phyloP scores from a whole-genome alignment of 2,797 vertebrate species.

The Enteromius fasciolatus region DNA sequence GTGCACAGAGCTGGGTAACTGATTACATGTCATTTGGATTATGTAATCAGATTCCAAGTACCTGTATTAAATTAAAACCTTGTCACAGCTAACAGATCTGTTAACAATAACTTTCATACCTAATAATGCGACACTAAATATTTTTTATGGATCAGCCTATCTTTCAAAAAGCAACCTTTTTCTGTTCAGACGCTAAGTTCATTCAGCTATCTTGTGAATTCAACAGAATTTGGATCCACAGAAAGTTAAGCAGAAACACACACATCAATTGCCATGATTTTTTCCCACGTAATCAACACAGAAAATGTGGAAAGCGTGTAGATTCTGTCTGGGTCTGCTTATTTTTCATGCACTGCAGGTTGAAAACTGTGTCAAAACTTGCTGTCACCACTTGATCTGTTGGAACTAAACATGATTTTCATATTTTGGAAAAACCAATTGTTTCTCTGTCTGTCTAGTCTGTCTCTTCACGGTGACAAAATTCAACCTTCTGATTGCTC shows the following conservation, averaged over 20 bases:
- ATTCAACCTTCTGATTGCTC: neutral
- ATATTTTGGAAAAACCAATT: neutral
- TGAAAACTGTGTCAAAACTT: neutral
- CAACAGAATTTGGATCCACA: neutral
- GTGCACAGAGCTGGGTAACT: no score
- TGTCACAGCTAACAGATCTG: neutral
- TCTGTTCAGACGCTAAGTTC: neutral
- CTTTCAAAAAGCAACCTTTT: neutral
- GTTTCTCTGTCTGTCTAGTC: neutral
- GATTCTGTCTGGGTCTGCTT: neutral
- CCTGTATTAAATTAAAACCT: neutral
- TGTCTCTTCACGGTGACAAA: neutral
- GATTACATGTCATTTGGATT: no score
- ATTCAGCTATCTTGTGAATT: neutral
- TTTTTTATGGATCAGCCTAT: neutral
- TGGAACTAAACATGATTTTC: neutral
- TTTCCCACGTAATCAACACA: slow-evolving; percentile 1
- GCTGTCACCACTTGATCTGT: neutral
- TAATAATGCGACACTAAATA: neutral
- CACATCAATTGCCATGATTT: neutral
- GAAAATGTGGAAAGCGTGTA: neutral
- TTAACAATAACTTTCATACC: neutral
- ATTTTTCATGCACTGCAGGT: neutral
- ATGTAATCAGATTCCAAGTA: no score
- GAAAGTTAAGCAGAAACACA: neutral